Evolutionary conservation across 2,113 vertebrate species (phyloP), one percentile per base, ranked within the genome.

Genomic region (Scophthalmus maximus): DNA sequence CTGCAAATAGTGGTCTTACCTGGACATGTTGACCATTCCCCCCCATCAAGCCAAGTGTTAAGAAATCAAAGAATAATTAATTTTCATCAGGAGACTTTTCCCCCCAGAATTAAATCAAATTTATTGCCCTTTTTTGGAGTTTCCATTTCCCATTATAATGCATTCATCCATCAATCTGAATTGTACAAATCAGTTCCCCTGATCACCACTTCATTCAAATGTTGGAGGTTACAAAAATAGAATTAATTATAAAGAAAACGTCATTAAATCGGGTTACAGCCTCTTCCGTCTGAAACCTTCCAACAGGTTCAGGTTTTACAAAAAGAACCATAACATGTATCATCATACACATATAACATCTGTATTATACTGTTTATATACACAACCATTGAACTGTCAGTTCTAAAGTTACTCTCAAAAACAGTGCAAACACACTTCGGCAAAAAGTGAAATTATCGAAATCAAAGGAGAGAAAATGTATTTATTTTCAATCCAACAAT

Each of bases 181-280:
- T 18, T 8, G n/a, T 36, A 46, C 32, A 49, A 11, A 49, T 49
- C 56, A 51, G 7, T 57, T 63, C 4, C 27, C 22, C 6, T 15
- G 11, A 77, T 64, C 56, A 58, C n/a, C 40, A n/a, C 14, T 56
- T 18, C 20, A 26, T 55, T 61, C 7, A 44, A 44, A 6, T 25
- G 6, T 44, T 18, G 17, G 32, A 68, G 59, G 65, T 53, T 66
- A 81, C 36, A 87, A 85, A 87, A 79, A 76, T 72, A 62, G 7
- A 27, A 22, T 29, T 29, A 26, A 62, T 71, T 71, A 74, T 11
- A 66, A 86, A 75, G 74, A 68, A 64, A 5, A 42, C 30, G 1
- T 64, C 61, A 36, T 36, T 36, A 66, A 70, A 49, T 60, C 52
- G 42, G 30, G 17, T 76, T 58, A 64, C 0, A 36, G 20, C 55